phyloP scores from a whole-genome alignment of 2,113 vertebrate species.

The Ciconia stormi region DNA sequence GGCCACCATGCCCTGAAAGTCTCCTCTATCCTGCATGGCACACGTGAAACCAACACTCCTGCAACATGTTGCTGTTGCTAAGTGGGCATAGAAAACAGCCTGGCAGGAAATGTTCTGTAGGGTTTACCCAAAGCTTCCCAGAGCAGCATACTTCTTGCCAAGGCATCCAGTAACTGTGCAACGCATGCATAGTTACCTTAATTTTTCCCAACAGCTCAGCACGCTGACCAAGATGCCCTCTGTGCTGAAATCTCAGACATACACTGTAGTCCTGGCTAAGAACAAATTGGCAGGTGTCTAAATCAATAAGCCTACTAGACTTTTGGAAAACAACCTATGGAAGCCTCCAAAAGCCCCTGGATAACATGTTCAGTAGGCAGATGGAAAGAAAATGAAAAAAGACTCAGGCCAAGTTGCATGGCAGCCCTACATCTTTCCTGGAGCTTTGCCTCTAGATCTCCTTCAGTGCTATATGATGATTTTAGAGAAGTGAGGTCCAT shows the following conservation, averaged over 20 bases:
- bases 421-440: background rate
- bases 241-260: background rate
- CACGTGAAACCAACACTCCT: background rate
- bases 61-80: background rate
- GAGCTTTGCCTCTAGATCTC: background rate
- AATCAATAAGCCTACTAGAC: background rate
- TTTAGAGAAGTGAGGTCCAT: background rate
- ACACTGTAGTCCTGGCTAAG: background rate
- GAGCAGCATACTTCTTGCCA: background rate
- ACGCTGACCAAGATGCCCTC: background rate
- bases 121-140: background rate
- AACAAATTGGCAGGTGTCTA: background rate
- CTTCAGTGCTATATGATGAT: background rate
- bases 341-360: background rate
- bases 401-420: background rate
- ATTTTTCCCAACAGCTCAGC: background rate
- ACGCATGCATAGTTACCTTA: background rate
- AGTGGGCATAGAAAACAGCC: background rate
- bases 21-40: background rate
- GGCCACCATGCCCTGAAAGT: background rate
- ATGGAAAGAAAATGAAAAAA: background rate
- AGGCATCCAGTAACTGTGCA: background rate
- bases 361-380: background rate
- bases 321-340: background rate
- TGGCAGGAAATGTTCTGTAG: background rate